phyloP scores from a whole-genome alignment of 2,888 invertebrate species.

The Lasius platythorax region DNA sequence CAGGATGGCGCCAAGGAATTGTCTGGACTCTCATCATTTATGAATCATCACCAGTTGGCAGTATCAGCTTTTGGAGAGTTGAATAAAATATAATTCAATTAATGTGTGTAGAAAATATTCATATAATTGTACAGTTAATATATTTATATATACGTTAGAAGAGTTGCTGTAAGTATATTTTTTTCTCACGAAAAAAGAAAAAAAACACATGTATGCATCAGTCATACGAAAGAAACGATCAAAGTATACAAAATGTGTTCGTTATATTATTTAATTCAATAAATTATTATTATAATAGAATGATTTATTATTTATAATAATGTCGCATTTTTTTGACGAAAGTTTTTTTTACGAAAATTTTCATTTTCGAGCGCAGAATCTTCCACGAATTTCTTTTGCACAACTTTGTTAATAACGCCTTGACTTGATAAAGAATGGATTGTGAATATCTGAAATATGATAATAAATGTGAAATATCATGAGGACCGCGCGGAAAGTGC shows the following conservation, averaged over 20 bases:
- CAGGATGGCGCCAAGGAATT: constrained; percentile 64
- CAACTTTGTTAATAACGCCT: constrained; percentile 70
- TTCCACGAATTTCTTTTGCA: constrained; percentile 8
- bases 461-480: constrained; percentile 84
- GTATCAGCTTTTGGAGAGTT: constrained; percentile 31
- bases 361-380: neutral
- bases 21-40: constrained; percentile 44
- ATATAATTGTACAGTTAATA: constrained; percentile 22
- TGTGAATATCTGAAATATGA: constrained; percentile 83
- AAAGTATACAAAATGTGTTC: neutral
- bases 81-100: constrained; percentile 37
- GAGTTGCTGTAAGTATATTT: constrained; percentile 42
- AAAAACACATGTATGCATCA: neutral
- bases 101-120: constrained; percentile 16
- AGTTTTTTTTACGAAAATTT: neutral
- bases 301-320: neutral
- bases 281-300: constrained; percentile 23
- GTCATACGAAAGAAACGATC: neutral
- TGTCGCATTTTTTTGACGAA: neutral
- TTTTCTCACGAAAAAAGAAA: constrained; percentile 16
- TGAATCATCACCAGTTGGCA: constrained; percentile 49
- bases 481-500: constrained; percentile 79
- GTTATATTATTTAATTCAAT: constrained; percentile 14
- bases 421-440: constrained; percentile 78
- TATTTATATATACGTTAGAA: constrained; percentile 6